A percentile compares a stretch with the other conserved stretches of the same genome.
Evolutionary conservation across 2,113 vertebrate genomes (phyloP).

Genomic region (Strix aluco): DNA sequence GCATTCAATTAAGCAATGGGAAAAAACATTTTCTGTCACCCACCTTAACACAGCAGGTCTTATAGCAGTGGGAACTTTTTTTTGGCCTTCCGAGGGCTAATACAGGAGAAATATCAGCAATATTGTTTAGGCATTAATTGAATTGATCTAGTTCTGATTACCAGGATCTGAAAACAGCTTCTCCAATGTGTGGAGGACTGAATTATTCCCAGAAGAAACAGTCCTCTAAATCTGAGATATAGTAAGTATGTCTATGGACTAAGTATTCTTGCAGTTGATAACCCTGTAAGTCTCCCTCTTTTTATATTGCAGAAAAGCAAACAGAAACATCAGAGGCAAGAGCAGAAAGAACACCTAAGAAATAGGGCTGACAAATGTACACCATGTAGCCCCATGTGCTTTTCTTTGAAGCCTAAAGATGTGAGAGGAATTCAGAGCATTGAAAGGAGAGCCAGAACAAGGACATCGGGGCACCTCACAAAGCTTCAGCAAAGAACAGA

Average conservation of each 20-base stretch:
- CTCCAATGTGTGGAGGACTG: neutral
- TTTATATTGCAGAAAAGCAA: neutral
- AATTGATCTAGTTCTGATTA: slow-evolving; percentile 9
- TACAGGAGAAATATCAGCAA: neutral
- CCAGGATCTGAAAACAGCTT: neutral
- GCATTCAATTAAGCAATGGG: neutral
- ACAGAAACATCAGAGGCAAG: neutral
- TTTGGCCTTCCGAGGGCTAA: neutral
- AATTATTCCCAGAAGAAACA: neutral
- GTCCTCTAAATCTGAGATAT: neutral
- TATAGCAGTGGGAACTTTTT: neutral
- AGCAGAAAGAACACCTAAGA: neutral
- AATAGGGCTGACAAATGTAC: neutral
- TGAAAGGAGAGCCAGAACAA: neutral
- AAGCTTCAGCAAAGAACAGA: neutral
- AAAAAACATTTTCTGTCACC: neutral
- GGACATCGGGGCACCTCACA: neutral
- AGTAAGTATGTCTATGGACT: neutral
- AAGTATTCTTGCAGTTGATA: neutral
- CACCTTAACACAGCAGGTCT: neutral
- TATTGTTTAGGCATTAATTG: neutral
- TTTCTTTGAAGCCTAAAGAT: neutral
- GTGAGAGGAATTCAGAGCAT: neutral
- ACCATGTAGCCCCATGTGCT: neutral
- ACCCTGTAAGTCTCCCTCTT: neutral